Evolutionary conservation across 1,140 invertebrate species (phyloP).

Genomic region (Helicoverpa zea): DNA sequence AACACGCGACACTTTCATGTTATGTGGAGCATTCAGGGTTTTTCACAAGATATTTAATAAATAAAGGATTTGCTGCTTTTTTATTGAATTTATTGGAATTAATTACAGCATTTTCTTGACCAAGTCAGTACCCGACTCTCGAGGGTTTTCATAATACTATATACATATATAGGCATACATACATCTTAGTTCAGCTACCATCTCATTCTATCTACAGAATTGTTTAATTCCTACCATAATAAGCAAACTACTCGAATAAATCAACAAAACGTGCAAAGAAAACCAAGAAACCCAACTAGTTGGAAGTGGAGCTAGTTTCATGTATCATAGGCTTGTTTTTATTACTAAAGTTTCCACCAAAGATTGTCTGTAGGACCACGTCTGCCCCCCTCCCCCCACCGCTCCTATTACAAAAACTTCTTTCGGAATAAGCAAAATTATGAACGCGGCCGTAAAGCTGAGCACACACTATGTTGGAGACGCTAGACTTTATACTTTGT

Average conservation of each 20-base stretch:
- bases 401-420: background rate
- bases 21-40: background rate
- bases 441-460: background rate
- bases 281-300: background rate
- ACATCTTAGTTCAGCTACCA: too few species aligned
- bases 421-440: slow-evolving; percentile 26
- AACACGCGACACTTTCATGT: background rate
- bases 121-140: background rate
- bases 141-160: too few species aligned
- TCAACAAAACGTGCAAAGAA: background rate
- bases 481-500: too few species aligned
- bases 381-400: background rate
- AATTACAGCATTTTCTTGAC: background rate
- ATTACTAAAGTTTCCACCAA: background rate
- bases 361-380: background rate
- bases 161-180: too few species aligned
- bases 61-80: background rate
- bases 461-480: too few species aligned
- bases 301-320: background rate
- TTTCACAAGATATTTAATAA: background rate
- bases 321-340: background rate
- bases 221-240: too few species aligned
- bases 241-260: too few species aligned
- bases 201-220: too few species aligned
- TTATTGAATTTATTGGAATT: background rate